Evolutionary conservation across 2,888 invertebrate genomes (phyloP).

Genomic region (Stenotaenia linearis): DNA sequence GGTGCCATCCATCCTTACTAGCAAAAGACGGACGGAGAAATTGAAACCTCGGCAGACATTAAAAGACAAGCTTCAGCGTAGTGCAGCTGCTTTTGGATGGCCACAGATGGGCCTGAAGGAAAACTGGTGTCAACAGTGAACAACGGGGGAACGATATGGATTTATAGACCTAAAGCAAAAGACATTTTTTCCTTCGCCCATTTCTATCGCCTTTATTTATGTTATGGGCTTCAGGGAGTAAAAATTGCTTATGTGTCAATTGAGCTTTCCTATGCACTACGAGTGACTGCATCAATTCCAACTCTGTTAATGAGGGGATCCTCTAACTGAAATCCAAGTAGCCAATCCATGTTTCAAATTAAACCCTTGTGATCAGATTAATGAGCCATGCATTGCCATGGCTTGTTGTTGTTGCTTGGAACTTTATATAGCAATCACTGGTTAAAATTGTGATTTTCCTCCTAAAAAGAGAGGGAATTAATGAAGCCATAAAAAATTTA

Average conservation of each 20-base stretch:
- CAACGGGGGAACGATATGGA: slow-evolving; percentile 12
- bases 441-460: not conserved
- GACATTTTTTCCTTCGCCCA: not conserved
- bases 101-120: not conserved
- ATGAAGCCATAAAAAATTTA: not conserved
- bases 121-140: slow-evolving; percentile 12
- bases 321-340: slow-evolving; percentile 17
- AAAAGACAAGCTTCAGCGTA: not conserved
- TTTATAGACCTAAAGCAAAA: not conserved
- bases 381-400: not conserved
- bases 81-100: slow-evolving; percentile 16
- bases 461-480: not conserved
- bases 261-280: not conserved
- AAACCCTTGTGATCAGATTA: slow-evolving; percentile 6
- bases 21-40: slow-evolving; percentile 7
- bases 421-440: not conserved
- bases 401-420: not conserved
- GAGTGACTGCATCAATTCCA: slow-evolving; percentile 8
- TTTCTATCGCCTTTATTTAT: not conserved
- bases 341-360: slow-evolving; percentile 17
- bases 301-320: not conserved
- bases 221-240: not conserved
- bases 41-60: slow-evolving; percentile 17
- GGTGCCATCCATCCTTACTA: slow-evolving; percentile 26
- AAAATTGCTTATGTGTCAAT: not conserved